These are phyloP conservation scores for Thomomys bottae DNA, from an alignment of 2,113 vertebrate genomes.

Conservation along the genomic window DNA sequence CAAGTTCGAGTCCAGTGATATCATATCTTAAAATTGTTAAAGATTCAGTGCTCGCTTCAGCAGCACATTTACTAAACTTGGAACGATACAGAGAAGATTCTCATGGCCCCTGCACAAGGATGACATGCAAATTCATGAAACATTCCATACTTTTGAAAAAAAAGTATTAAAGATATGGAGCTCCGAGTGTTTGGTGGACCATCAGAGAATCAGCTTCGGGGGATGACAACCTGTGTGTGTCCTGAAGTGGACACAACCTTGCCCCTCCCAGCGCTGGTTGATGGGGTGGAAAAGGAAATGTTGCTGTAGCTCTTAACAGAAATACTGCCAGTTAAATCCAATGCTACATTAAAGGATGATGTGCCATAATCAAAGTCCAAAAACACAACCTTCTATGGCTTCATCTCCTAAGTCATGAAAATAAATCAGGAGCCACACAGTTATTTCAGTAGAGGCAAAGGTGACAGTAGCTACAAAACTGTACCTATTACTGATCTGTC, in stretches of 20 bases:
- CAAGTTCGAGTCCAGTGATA: too few relatives aligned
- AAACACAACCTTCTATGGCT: too few relatives aligned
- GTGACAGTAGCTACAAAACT: not conserved
- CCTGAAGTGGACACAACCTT: not conserved
- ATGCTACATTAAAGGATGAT: not conserved
- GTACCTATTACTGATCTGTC: too few relatives aligned
- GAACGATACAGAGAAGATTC: too few relatives aligned
- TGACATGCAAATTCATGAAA: too few relatives aligned
- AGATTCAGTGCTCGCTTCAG: too few relatives aligned
- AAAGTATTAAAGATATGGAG: not conserved
- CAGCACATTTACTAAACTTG: too few relatives aligned
- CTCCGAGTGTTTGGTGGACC: not conserved
- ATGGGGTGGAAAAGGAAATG: not conserved
- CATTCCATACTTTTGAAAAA: not conserved
- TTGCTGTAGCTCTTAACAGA: too few relatives aligned
- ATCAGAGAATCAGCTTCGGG: slow-evolving; percentile 12
- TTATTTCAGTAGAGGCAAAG: not conserved
- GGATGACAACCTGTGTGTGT: not conserved
- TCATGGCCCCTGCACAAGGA: too few relatives aligned
- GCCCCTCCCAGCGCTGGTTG: slow-evolving; percentile 10
- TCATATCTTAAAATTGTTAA: not conserved
- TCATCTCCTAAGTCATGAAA: slow-evolving; percentile 22
- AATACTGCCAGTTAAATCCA: slow-evolving; percentile 13
- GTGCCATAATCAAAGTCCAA: not conserved
- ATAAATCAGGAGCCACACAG: not conserved